Evolutionary conservation across 2,113 vertebrate species (phyloP).

Genomic region (Prionailurus bengalensis): DNA sequence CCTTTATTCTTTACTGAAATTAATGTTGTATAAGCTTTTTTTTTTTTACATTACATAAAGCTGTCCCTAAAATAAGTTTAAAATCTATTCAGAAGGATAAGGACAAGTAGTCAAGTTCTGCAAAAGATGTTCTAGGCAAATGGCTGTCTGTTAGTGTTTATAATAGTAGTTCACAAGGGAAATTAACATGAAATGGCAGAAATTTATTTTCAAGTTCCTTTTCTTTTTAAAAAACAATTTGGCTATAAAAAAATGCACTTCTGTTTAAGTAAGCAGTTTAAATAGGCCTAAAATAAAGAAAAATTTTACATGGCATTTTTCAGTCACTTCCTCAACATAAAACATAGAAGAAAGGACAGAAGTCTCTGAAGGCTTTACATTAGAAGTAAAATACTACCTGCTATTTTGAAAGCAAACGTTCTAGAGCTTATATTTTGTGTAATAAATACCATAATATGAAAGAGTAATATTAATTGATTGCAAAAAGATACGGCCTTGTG

Average conservation of each 20-base stretch:
- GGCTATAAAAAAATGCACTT: slow-evolving; percentile 73
- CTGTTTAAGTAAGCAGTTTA: slow-evolving; percentile 76
- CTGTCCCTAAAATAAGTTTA: background rate
- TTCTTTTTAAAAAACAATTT: slow-evolving; percentile 77
- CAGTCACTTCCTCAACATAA: slow-evolving; percentile 62
- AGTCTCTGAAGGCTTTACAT: slow-evolving; percentile 4
- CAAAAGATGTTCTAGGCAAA: background rate
- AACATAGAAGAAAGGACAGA: slow-evolving; percentile 57
- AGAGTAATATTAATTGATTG: background rate
- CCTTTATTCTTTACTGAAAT: background rate
- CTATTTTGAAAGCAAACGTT: background rate
- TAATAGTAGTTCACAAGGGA: slow-evolving; percentile 77
- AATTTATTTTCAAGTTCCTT: slow-evolving; percentile 52
- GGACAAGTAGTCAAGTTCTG: background rate
- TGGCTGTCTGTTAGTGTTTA: slow-evolving; percentile 76
- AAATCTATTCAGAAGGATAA: background rate
- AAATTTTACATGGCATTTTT: slow-evolving; percentile 72
- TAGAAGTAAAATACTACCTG: background rate
- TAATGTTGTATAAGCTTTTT: background rate
- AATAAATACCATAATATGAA: background rate
- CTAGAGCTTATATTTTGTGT: background rate
- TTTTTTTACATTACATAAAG: background rate
- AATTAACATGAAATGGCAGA: slow-evolving; percentile 73
- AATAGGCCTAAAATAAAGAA: slow-evolving; percentile 73
- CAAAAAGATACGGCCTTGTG: background rate